Base-by-base conservation (phyloP, 2,888 invertebrate genomes). In the Xanthorhoe designata region DNA sequence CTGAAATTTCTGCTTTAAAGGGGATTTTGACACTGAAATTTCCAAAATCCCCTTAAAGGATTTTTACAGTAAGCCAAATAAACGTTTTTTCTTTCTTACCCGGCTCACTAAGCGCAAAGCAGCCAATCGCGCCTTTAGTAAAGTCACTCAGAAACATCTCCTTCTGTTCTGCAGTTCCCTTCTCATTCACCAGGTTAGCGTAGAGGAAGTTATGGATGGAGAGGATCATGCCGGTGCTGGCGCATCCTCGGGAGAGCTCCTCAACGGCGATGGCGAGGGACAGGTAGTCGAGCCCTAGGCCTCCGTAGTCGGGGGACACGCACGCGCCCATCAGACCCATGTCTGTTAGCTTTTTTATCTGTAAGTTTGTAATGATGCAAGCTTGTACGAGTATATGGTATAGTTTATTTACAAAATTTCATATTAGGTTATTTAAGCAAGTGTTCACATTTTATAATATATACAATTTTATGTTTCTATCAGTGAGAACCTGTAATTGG, bases 181-280 rank as follows among this genome's bases (percentile, higher is more conserved):
- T 95, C 71, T 94, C 94, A 69, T 95, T 94, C 4, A 97, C 81
- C 66, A 97, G 94, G 78, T 95, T 96, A 0, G 95, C 94, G 81
- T 96, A 97, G 0, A 97, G 88, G 76, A 96, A 96, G 93, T 97
- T 97, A 81, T 97, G 96, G 62, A 96, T 96, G 64, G 96, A 96
- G 74, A 96, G 91, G 59, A 97, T 95, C 80, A 96, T 95, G 66
- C 97, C 97, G 0, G 96, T 95, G 54, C 96, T 95, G 9, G 96
- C 97, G 90, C 97, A 97, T 10, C 96, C 96, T 57, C 96, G 92
- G 17, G 97, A 96, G 13, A 97, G 90, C 88, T 97, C 97, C 82
- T 97, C 97, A 58, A 97, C 95, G 0, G 96, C 96, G 1, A 97
- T 84, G 0, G 96, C 95, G 62, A 97, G 94, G 0, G 96, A 95